phyloP scores from a whole-genome alignment of 1,140 invertebrate species.

The Medauroidea extradentata region DNA sequence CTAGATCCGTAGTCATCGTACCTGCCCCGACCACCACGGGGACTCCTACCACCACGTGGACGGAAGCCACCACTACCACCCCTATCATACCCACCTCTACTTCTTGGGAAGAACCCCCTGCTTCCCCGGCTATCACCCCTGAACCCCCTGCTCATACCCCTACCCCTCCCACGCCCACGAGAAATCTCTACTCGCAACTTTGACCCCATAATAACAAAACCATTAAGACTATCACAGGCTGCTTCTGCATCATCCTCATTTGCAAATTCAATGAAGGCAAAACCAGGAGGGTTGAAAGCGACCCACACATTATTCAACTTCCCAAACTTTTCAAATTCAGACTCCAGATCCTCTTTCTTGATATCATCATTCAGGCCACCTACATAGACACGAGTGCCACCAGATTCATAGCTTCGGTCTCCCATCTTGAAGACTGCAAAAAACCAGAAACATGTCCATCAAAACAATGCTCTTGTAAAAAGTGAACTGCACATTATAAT shows the following conservation, averaged over 20 bases:
- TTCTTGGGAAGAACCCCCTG: slow-evolving; percentile 33
- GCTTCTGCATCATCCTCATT: slow-evolving; percentile 91
- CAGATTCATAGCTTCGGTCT: slow-evolving; percentile 15
- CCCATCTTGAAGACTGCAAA: too few species aligned
- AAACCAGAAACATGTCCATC: too few species aligned
- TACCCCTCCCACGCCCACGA: slow-evolving; percentile 57
- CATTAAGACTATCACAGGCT: slow-evolving; percentile 88
- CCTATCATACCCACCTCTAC: slow-evolving; percentile 40
- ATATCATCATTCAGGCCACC: slow-evolving; percentile 76
- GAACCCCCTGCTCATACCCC: slow-evolving; percentile 43
- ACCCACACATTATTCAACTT: slow-evolving; percentile 92
- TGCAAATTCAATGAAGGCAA: slow-evolving; percentile 98
- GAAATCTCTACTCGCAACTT: slow-evolving; percentile 80
- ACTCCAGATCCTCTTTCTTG: slow-evolving; percentile 83
- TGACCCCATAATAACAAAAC: slow-evolving; percentile 72
- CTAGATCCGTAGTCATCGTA: slow-evolving; percentile 30
- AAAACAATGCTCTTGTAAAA: too few species aligned
- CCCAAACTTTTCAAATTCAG: slow-evolving; percentile 83
- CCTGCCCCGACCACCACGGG: slow-evolving; percentile 41
- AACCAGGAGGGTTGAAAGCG: slow-evolving; percentile 90
- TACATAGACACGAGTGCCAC: slow-evolving; percentile 75
- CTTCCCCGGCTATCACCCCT: slow-evolving; percentile 49
- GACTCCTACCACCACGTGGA: slow-evolving; percentile 41
- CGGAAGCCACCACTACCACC: slow-evolving; percentile 45
- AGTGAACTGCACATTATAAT: too few species aligned